phyloP scores from a whole-genome alignment of 2,888 invertebrate genomes.

The Cyaniris semiargus region DNA sequence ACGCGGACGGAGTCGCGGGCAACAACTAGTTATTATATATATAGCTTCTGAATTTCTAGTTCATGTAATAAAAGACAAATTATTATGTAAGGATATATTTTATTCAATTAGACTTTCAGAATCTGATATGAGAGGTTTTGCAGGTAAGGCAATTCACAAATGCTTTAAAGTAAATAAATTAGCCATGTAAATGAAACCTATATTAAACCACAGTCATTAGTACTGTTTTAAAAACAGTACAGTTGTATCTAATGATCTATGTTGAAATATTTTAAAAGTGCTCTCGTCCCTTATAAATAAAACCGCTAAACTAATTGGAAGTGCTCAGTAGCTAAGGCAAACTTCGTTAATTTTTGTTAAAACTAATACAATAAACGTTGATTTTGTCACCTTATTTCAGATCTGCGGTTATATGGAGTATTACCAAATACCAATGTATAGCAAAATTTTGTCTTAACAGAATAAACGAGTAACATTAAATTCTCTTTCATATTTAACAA shows the following conservation, averaged over 20 bases:
- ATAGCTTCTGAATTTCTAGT: no score
- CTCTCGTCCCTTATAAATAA: constrained; percentile 47
- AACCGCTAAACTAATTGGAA: constrained; percentile 19
- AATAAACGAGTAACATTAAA: constrained; percentile 72
- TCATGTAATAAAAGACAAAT: constrained; percentile 39
- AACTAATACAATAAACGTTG: constrained; percentile 44
- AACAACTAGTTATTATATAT: no score
- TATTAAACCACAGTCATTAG: constrained; percentile 58
- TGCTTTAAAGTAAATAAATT: constrained; percentile 70
- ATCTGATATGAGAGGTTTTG: constrained; percentile 70
- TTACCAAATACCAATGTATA: constrained; percentile 33
- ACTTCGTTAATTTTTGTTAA: constrained; percentile 48
- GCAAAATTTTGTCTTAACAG: constrained; percentile 34
- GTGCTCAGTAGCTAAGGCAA: constrained; percentile 46
- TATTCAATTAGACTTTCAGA: constrained; percentile 76
- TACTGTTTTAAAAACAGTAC: constrained; percentile 45
- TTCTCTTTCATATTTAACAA: constrained; percentile 73
- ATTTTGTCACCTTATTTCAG: constrained; percentile 46
- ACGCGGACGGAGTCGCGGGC: no score
- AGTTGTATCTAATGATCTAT: constrained; percentile 52
- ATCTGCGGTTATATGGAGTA: constrained; percentile 43
- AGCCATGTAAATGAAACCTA: constrained; percentile 53
- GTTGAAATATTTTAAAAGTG: constrained; percentile 60
- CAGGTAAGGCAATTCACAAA: constrained; percentile 72
- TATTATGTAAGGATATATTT: constrained; percentile 65